phyloP scores from a whole-genome alignment of 2,888 invertebrate genomes.

The Melikaiella ostensackeni region DNA sequence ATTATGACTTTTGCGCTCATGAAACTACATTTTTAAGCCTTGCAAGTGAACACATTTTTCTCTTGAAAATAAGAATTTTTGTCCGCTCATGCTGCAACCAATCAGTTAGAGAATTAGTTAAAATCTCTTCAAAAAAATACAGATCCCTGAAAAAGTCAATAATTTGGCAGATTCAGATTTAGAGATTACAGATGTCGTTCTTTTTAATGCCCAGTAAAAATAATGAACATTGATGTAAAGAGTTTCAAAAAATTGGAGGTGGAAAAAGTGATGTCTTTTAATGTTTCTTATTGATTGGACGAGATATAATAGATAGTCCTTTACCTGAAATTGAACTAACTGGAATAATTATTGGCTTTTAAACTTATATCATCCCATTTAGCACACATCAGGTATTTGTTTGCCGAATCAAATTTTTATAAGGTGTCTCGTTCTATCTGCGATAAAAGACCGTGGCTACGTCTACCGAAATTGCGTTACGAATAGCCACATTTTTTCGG shows the following conservation, averaged over 20 bases:
- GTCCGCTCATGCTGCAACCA: not conserved
- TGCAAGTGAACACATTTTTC: not conserved
- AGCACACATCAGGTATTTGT: not conserved
- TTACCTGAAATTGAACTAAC: not conserved
- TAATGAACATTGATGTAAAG: not conserved
- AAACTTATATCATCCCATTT: not conserved
- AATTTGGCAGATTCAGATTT: not conserved
- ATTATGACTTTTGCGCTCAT: constrained; percentile 7
- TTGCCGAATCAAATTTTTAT: not conserved
- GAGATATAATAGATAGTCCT: not conserved
- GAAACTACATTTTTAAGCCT: constrained; percentile 7
- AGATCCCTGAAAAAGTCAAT: not conserved
- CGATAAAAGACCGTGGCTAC: no score
- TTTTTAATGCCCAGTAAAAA: not conserved
- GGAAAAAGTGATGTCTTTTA: not conserved
- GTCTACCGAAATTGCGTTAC: no score
- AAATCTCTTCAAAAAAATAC: not conserved
- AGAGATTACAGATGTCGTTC: not conserved
- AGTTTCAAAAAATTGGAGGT: not conserved
- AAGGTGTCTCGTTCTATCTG: no score
- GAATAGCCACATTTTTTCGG: no score
- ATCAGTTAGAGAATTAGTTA: not conserved
- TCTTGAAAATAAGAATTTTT: no score
- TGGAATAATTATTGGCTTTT: not conserved
- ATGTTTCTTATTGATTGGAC: not conserved